Base-by-base conservation (phyloP, 2,113 vertebrate species). In the Takifugu flavidus region DNA sequence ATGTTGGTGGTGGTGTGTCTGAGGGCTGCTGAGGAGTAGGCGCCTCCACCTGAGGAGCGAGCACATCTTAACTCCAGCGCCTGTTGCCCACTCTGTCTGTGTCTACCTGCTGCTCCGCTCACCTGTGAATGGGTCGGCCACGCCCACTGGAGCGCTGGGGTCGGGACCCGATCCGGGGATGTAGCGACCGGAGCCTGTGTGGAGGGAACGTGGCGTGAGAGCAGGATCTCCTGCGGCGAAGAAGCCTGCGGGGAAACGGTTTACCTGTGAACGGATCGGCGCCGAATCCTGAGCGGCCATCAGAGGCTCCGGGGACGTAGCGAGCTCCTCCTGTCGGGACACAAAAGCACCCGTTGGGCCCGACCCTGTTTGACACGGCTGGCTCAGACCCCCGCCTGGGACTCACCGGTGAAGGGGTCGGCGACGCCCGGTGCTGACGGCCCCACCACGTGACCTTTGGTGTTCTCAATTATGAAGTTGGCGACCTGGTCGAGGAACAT, bases 401-500 rank as follows among this genome's bases (percentile, higher is more conserved):
- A 42, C 81, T 91, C 88, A 98, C 97, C 97, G 76, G 96, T 99
- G 74, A 98, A 98, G 0, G 97, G 96, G 88, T 99, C 97, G 15
- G 91, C 91, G 78, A 85, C 90, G 3, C 79, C 74, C 6, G 86
- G 65, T 53, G 83, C 90, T 5, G 90, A 86, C 50, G 82, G 78
- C 60, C 93, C 89, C 49, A 95, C 59, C 1, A 84, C 91, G 62
- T 94, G 93, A n/a, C 95, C 96, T 86, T 95, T 96, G 31, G 96
- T 96, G 80, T 99, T 98, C 74, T 99, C 94, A 15, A 98, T 94
- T 74, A 99, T 99, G 82, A 99, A 99, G 71, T 98, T 95, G 72
- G 96, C 97, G 64, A 99, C 97, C 70, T 99, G 96, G 91, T 99
- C 96, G 56, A 99, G 87, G 87, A 98, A 99, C 94, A 95, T 93